Conservation (phyloP, 2,888 invertebrate species). For the Ernsta delagoae region DNA sequence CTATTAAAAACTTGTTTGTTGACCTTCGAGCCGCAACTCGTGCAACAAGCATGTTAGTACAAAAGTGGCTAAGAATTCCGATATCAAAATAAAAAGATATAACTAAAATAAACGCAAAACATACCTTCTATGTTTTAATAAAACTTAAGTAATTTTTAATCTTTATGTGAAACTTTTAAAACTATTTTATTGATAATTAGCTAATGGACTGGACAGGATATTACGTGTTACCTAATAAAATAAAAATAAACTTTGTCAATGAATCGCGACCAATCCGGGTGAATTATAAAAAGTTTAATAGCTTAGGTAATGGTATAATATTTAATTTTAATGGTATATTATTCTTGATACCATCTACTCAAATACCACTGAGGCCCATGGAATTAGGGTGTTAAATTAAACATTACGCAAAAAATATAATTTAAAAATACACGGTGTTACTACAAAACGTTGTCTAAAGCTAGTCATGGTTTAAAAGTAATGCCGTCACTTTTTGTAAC, state of each 20-base stretch:
- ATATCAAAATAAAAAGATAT: not conserved
- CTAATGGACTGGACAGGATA: not conserved
- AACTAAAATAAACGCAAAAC: not conserved
- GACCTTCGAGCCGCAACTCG: slow-evolving; percentile 26
- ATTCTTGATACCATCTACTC: no score
- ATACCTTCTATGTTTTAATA: not conserved
- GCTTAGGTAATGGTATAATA: no score
- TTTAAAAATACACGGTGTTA: no score
- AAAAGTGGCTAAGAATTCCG: slow-evolving; percentile 4
- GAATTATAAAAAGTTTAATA: no score
- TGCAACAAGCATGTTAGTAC: slow-evolving; percentile 18
- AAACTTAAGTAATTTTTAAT: not conserved
- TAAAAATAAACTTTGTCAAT: not conserved
- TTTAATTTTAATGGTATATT: no score
- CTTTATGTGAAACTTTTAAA: not conserved
- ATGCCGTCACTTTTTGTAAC: no score
- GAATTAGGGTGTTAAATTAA: no score
- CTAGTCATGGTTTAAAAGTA: no score
- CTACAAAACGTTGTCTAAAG: no score
- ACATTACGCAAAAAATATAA: no score
- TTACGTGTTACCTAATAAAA: not conserved
- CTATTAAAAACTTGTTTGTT: not conserved
- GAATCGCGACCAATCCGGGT: not conserved
- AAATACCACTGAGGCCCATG: no score
- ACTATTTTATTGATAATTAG: not conserved